Evolutionary conservation across 2,797 vertebrate species (phyloP), one percentile per base, ranked within the genome.

Genomic region (Anguilla pacifica): DNA sequence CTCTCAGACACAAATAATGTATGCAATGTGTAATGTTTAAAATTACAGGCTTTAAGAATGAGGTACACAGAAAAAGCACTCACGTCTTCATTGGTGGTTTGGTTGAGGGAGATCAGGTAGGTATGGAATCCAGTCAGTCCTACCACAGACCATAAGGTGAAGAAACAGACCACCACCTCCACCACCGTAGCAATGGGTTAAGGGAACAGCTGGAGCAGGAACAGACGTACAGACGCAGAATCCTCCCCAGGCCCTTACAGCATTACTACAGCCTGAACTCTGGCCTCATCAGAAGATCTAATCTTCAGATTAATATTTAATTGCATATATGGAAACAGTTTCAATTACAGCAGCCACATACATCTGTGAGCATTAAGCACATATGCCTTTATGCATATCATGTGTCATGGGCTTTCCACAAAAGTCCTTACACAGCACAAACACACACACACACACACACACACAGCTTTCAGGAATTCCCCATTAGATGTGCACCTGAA

Each of bases 71-170:
- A 25, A 19, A 64, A 9, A n/a, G 4, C 53, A 85, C 98, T 99
- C 87, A 99, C 98, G 0, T 99, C 98, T 94, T 99, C 98, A 0
- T 99, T 99, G 93, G 98, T 99, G 91, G 98, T 99, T 96, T 99
- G 98, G 95, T 99, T 99, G 93, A 99, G 97, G 35, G 98, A 98
- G 91, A 99, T 98, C 89, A 99, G 96, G 95, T 99, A 99, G 72
- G 98, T 99, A 93, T 99, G 98, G 95, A 99, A 99, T 90, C 98
- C 98, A 0, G 98, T 99, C 91, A 99, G 94, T 86, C 98, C 98
- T 94, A 99, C 98, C 90, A 99, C 98, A 0, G 98, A 99, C 98
- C 98, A 99, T 90, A 99, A 95, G 4, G 98, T 99, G 95, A 99
- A 99, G 96, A 99, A 99, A 91, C 98, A 99, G 93, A 99, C 98